Percentiles rank a stretch among this genome's conserved stretches.
Conservation (phyloP, 1,140 invertebrate genomes). For the Dinothrombium tinctorium region DNA sequence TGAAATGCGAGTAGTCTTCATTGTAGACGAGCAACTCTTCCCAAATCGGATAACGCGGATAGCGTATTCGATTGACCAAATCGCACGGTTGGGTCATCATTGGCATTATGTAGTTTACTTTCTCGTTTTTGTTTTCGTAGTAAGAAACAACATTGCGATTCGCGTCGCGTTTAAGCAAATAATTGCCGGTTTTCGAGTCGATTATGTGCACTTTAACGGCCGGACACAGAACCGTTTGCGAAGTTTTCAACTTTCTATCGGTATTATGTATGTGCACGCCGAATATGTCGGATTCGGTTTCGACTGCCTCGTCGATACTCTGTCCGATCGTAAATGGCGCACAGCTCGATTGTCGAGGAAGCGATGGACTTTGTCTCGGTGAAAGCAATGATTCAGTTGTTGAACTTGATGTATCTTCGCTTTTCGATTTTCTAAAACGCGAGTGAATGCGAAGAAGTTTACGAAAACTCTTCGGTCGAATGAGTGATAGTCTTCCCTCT, state of each 20-base stretch:
- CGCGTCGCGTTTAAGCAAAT: conserved; percentile 12
- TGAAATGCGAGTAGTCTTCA: conserved; percentile 29
- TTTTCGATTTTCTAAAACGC: too few species aligned
- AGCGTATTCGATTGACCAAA: conserved; percentile 17
- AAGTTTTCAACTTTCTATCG: conserved; percentile 19
- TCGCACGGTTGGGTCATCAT: conserved; percentile 25
- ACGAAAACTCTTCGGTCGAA: too few species aligned
- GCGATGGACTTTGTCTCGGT: too few species aligned
- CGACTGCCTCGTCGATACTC: too few species aligned
- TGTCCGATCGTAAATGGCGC: too few species aligned
- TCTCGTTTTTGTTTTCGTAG: conserved; percentile 21
- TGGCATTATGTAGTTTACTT: conserved; percentile 21
- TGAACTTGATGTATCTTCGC: too few species aligned
- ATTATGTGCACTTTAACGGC: conserved; percentile 23
- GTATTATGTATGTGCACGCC: conserved; percentile 2
- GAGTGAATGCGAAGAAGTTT: too few species aligned
- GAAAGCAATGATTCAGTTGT: too few species aligned
- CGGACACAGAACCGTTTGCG: conserved; percentile 23
- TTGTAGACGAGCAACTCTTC: conserved; percentile 37
- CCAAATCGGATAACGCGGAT: conserved; percentile 27
- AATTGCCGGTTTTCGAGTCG: conserved; percentile 20
- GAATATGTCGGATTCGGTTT: background rate
- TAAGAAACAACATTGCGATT: conserved; percentile 20
- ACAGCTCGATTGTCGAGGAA: too few species aligned
- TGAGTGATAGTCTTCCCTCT: too few species aligned